Base-by-base conservation (phyloP, 2,797 vertebrate genomes). In the Onychomys leucogaster region DNA sequence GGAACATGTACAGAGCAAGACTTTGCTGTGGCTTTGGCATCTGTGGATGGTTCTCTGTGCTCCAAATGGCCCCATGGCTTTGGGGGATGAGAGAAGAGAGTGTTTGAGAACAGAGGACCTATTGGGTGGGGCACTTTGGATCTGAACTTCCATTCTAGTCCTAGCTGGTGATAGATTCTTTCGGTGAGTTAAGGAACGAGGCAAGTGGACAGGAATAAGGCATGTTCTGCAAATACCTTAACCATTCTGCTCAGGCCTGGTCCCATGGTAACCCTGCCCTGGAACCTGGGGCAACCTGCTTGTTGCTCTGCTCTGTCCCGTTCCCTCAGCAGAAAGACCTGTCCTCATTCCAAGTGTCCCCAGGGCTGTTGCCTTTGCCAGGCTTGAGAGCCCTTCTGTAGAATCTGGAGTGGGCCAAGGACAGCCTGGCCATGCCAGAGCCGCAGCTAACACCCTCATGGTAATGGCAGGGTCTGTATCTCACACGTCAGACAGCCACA, bases 31-130 rank as follows among this genome's bases (percentile, higher is more conserved):
- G 43, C 49, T 52, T 52, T 1, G 11, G 85, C 43, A 11, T 65
- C 43, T 17, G 7, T n/a, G 13, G 55, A 6, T 5, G 2, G 69
- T 8, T 63, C 19, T 6, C 23, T 0, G 0, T 0, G 17, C 27
- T 11, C 84, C 52, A 0, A 5, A 23, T 0, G 25, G 13, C 5
- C 52, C 29, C 6, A 0, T 21, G 1, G 5, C 27, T 43, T 55
- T 14, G n/a, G 46, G 27, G 46, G 14, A 21, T 17, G 16, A 69
- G 34, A 52, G 16, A 41, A 12, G 55, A 55, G 21, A 21, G 5
- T 0, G 21, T 16, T 21, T 73, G 19, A 49, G 75, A 23, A 75
- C 34, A 13, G 73, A 49, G 29, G 5, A 25, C 43, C 43, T 41
- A 10, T 2, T 25, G 3, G 0, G 2, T 6, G 10, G 65, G 25